Percentiles rank a stretch among this genome's conserved stretches.
phyloP scores from a whole-genome alignment of 2,113 vertebrate genomes.

The Proterorhinus semilunaris region DNA sequence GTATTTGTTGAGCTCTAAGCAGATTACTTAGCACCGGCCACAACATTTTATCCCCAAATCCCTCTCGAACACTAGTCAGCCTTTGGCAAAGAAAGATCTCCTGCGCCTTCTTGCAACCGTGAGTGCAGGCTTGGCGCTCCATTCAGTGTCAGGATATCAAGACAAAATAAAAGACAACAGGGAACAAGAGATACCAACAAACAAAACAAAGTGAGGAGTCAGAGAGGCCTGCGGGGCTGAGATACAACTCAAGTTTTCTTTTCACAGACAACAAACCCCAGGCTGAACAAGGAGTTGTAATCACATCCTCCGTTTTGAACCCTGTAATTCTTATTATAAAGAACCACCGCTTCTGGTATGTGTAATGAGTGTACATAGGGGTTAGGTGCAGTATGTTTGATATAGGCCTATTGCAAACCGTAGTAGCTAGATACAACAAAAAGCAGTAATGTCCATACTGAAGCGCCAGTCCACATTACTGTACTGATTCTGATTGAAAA shows the following conservation, averaged over 20 bases:
- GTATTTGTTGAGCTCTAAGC: constrained; percentile 59
- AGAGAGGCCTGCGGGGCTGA: constrained; percentile 10
- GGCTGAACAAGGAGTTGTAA: background rate
- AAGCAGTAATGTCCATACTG: no score
- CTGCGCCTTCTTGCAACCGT: constrained; percentile 41
- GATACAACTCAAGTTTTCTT: constrained; percentile 3
- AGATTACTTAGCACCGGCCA: constrained; percentile 58
- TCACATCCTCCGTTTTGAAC: no score
- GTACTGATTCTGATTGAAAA: background rate
- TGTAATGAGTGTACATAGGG: no score
- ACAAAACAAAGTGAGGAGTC: constrained; percentile 24
- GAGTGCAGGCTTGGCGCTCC: constrained; percentile 22
- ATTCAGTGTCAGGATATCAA: constrained; percentile 39
- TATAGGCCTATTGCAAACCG: no score
- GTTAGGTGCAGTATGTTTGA: no score
- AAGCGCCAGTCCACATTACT: no score
- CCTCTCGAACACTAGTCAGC: constrained; percentile 43
- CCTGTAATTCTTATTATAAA: no score
- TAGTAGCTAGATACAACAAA: no score
- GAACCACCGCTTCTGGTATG: no score
- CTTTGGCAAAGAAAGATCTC: constrained; percentile 51
- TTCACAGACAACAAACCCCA: constrained; percentile 9
- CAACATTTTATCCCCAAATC: constrained; percentile 58
- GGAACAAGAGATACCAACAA: constrained; percentile 20
- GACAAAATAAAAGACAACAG: constrained; percentile 36